Evolutionary conservation across 2,888 invertebrate genomes (phyloP), one percentile per base, ranked within the genome.

Genomic region (Leucophora obtusa): DNA sequence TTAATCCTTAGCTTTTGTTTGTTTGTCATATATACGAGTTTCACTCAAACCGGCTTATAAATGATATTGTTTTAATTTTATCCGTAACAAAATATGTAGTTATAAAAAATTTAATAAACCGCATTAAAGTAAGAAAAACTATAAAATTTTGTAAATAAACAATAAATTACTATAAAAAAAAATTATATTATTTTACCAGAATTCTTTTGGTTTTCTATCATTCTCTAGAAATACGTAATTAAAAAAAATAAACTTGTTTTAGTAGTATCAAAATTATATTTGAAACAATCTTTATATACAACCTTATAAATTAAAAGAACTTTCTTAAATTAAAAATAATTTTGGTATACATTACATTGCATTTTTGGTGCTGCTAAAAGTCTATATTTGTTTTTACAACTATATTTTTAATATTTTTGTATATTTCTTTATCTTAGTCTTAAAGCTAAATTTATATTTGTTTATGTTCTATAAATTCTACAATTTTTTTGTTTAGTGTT

Each of bases 321-420:
- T 54, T 56, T 10, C 50, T 50, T 7, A 11, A 35, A 28, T 21
- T 58, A 33, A 6, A 28, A 47, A 24, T 50, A 15, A 50, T 65
- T 70, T 24, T 76, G 65, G 72, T 73, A 70, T 81, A 81, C 73
- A 71, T 66, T 81, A 70, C 33, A 76, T 81, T 77, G 70, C 73
- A 77, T 74, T 81, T 62, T 56, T 70, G 54, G 77, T 77, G 70
- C 73, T 18, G 70, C 70, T 66, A 81, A 66, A 70, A 70, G n/a
- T 73, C 60, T 73, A 56, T 24, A 33, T 33, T 53, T 18, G 28
- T 28, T 33, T 28, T 56, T 51, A 65, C 58, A 28, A 21, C 17
- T 47, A 43, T 47, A 33, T 51, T 11, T 54, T 14, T 28, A 24
- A 4, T 24, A 11, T 18, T 47, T 33, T 53, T 71, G 21, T 21